These are phyloP conservation scores for Tapirus terrestris DNA, from an alignment of 2,113 vertebrate genomes.

Conservation along the genomic window DNA sequence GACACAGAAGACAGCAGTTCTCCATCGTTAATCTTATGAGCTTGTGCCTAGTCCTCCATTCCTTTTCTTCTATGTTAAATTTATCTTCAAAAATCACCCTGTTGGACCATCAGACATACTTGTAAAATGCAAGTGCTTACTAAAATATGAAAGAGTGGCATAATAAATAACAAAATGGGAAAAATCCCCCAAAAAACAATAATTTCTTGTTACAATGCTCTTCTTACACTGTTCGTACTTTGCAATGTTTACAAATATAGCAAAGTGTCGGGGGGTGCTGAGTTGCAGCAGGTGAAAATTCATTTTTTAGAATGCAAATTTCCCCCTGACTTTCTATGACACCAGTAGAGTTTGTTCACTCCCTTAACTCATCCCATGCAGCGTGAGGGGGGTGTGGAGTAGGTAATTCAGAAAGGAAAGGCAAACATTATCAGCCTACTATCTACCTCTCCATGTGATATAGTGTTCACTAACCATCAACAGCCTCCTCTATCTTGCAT, in stretches of 20 bases:
- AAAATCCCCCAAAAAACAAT: neutral
- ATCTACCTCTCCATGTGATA: neutral
- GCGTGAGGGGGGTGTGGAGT: neutral
- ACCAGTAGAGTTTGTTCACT: neutral
- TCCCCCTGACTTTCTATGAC: neutral
- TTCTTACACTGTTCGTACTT: neutral
- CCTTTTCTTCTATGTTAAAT: neutral
- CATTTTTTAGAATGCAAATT: neutral
- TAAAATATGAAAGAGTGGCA: neutral
- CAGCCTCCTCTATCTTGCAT: neutral
- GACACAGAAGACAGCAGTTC: neutral
- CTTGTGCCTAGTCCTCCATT: neutral
- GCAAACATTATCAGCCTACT: neutral
- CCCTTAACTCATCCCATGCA: neutral
- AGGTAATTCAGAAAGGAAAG: neutral
- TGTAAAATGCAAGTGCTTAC: neutral
- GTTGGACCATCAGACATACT: neutral
- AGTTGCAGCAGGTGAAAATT: neutral
- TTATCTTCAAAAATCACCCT: neutral
- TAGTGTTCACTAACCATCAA: neutral
- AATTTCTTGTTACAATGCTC: neutral
- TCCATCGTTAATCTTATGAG: neutral
- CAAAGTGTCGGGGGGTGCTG: neutral
- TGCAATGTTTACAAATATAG: neutral
- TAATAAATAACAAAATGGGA: neutral